These are phyloP conservation scores for Nematostella vectensis DNA, from an alignment of 92 coral and sea anemone genomes.

Conservation along the genomic window DNA sequence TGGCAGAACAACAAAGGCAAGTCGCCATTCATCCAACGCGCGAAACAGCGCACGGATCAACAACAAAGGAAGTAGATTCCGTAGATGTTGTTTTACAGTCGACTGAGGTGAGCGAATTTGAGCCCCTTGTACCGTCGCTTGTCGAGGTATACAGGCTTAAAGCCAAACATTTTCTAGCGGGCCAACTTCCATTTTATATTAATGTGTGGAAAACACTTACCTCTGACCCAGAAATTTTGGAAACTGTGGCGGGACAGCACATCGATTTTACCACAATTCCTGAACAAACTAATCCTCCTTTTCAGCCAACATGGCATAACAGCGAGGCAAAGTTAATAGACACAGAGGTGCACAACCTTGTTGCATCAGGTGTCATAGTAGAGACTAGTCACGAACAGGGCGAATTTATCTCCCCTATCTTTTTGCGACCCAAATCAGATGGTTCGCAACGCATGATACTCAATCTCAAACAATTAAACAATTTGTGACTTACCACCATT, in stretches of 20 bases:
- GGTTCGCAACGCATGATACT: conserved; percentile 3
- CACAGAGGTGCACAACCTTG: background rate
- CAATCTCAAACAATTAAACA: conserved; percentile 22
- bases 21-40: too few relatives aligned
- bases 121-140: too few relatives aligned
- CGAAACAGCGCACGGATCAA: too few relatives aligned
- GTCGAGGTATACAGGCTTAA: too few relatives aligned
- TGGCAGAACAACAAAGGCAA: too few relatives aligned
- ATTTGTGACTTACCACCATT: conserved; percentile 14
- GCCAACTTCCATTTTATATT: background rate
- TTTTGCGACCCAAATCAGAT: background rate
- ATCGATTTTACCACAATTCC: background rate
- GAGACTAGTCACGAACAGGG: background rate
- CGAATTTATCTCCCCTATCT: conserved; percentile 1
- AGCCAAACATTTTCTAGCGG: background rate
- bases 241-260: background rate
- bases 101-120: too few relatives aligned
- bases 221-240: background rate
- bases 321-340: background rate
- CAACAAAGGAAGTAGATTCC: too few relatives aligned
- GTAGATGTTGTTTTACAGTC: too few relatives aligned
- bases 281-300: background rate
- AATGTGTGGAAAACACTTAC: background rate
- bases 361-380: background rate
- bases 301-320: background rate